Evolutionary conservation across 2,888 invertebrate genomes (phyloP).

Genomic region (Tortricodes alternella): DNA sequence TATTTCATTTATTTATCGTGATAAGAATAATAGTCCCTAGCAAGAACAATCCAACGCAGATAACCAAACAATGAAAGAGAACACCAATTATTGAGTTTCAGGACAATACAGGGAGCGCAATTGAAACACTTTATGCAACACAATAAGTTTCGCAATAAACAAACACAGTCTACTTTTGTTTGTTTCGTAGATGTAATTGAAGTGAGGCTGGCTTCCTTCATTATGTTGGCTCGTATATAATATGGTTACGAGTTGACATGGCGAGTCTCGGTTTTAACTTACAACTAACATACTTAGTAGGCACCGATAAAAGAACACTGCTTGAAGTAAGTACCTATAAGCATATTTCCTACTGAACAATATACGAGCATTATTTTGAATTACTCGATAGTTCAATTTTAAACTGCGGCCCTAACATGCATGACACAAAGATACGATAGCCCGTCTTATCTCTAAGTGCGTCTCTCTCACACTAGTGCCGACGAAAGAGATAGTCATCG

Average conservation of each 20-base stretch:
- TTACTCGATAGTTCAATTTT: too few species aligned
- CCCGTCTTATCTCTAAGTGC: too few species aligned
- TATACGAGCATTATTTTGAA: too few species aligned
- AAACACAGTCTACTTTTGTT: slow-evolving; percentile 17
- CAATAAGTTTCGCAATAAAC: slow-evolving; percentile 21
- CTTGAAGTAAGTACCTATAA: too few species aligned
- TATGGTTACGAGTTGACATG: background rate
- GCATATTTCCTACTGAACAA: too few species aligned
- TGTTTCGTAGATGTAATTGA: slow-evolving; percentile 20
- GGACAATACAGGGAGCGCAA: slow-evolving; percentile 19
- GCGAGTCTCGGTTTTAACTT: background rate
- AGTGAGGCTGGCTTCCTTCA: background rate
- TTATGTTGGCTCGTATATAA: background rate
- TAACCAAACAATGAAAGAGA: slow-evolving; percentile 4
- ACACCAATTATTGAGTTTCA: slow-evolving; percentile 25
- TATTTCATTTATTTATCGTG: slow-evolving; percentile 1
- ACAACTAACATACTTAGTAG: background rate
- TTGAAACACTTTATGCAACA: slow-evolving; percentile 24
- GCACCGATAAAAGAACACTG: too few species aligned
- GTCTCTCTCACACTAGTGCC: too few species aligned
- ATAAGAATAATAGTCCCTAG: slow-evolving; percentile 4
- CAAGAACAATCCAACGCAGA: slow-evolving; percentile 1
- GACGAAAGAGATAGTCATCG: too few species aligned
- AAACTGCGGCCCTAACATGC: too few species aligned
- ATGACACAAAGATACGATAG: too few species aligned